Conservation (phyloP, 2,888 invertebrate species). For the Balanococcus diminutus region DNA sequence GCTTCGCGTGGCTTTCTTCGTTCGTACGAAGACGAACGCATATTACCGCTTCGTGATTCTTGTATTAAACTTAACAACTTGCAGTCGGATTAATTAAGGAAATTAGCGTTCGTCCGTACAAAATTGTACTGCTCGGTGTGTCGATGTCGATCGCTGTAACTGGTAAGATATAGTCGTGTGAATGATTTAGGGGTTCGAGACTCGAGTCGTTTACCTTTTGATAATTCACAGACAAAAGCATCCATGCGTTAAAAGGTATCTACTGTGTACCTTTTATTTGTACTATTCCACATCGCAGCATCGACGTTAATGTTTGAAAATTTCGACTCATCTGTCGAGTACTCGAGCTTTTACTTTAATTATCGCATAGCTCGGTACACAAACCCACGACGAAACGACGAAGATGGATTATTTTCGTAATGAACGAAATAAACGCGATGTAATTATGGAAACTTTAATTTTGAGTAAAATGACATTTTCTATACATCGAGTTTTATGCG, state of each 20-base stretch:
- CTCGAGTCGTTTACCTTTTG: neutral
- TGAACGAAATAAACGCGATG: neutral
- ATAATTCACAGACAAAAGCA: neutral
- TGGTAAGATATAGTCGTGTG: neutral
- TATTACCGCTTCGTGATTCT: neutral
- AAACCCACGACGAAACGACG: neutral
- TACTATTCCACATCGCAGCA: neutral
- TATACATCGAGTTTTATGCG: neutral
- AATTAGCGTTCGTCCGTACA: neutral
- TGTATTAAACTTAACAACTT: neutral
- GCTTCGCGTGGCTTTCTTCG: neutral
- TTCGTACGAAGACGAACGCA: neutral
- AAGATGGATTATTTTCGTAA: conserved; percentile 5
- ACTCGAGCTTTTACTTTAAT: neutral
- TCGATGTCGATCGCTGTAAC: neutral
- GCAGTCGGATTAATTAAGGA: neutral
- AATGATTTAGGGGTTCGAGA: neutral
- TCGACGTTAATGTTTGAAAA: neutral
- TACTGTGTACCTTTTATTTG: neutral
- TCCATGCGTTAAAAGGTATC: neutral
- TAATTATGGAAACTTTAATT: neutral
- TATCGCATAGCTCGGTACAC: neutral
- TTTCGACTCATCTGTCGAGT: neutral
- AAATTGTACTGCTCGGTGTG: neutral
- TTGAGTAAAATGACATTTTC: neutral